Base-by-base conservation (phyloP, 2,888 invertebrate species). In the Orchesella flavescens region DNA sequence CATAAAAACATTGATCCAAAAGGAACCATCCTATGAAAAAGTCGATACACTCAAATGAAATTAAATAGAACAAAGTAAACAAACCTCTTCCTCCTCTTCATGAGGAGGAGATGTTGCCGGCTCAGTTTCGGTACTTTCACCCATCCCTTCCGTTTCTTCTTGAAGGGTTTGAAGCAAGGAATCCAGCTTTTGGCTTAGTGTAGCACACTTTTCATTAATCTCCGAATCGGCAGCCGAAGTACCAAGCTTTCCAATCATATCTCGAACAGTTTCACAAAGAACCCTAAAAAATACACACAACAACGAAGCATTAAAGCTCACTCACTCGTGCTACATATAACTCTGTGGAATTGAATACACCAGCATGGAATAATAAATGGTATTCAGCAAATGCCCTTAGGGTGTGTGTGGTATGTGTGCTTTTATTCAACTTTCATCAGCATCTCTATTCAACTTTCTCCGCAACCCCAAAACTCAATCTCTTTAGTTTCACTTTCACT, bases 241-340 rank as follows among this genome's bases (percentile, higher is more conserved):
- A 17, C 91, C 91, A 46, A 92, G 91, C 89, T 91, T 91, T 53
- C 92, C 90, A 43, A 94, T 92, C 89, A 96, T 93, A 86, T 95
- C 94, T 89, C 94, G 94, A 23, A 96, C 93, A 0, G 94, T 95
- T 89, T 95, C 94, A 90, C 95, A 95, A 15, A 96, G 90, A 46
- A 93, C 92, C 90, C 92, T 92, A 75, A 46, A 13, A 88, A 84
- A 74, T 75, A n/a, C 34, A 57, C 24, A 76, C 49, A 76, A 77
- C 49, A 53, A 46, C 55, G 49, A 81, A 59, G 46, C 55, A 75
- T 17, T 71, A 71, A 53, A 75, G 61, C 68, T 21, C 21, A 21
- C 44, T 43, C 46, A 75, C n/a, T 76, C 78, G 71, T 63, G 44
- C 49, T 44, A 19, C 43, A 44, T n/a, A n/a, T n/a, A 46, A 61